These are phyloP conservation scores for Polyommatus iphigenia DNA, from an alignment of 2,888 invertebrate genomes.

Conservation along the genomic window DNA sequence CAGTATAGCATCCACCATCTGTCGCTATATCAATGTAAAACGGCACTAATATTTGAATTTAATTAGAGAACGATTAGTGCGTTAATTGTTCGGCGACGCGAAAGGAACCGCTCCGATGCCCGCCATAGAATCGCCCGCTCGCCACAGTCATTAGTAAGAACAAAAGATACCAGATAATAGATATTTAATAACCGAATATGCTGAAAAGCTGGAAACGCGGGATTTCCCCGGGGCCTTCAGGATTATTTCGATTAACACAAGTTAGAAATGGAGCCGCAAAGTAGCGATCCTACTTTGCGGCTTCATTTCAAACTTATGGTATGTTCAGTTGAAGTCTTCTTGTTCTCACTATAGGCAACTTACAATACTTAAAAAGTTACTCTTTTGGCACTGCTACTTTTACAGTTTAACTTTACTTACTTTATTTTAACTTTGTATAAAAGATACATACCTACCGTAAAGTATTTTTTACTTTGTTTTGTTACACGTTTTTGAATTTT, in stretches of 20 bases:
- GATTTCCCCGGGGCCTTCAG: not conserved
- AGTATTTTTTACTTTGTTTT: too few relatives aligned
- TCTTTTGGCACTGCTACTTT: too few relatives aligned
- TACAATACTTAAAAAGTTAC: too few relatives aligned
- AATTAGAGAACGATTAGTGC: not conserved
- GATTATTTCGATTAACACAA: not conserved
- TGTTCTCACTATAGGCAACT: too few relatives aligned
- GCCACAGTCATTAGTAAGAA: not conserved
- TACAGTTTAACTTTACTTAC: too few relatives aligned
- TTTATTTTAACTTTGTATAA: too few relatives aligned
- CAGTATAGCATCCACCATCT: too few relatives aligned
- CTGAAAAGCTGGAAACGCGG: not conserved
- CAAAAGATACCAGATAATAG: conserved; percentile 14
- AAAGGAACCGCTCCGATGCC: not conserved
- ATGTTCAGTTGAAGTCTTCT: too few relatives aligned
- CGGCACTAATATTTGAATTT: not conserved
- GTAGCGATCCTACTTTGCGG: not conserved
- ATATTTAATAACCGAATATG: not conserved
- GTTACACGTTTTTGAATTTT: too few relatives aligned
- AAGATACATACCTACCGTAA: too few relatives aligned
- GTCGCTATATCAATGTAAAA: too few relatives aligned
- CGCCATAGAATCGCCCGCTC: not conserved
- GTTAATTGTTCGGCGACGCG: not conserved
- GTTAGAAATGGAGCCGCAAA: not conserved
- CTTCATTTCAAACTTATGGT: not conserved